These are phyloP conservation scores for Pipa parva DNA, from an alignment of 2,113 vertebrate species.

Conservation along the genomic window DNA sequence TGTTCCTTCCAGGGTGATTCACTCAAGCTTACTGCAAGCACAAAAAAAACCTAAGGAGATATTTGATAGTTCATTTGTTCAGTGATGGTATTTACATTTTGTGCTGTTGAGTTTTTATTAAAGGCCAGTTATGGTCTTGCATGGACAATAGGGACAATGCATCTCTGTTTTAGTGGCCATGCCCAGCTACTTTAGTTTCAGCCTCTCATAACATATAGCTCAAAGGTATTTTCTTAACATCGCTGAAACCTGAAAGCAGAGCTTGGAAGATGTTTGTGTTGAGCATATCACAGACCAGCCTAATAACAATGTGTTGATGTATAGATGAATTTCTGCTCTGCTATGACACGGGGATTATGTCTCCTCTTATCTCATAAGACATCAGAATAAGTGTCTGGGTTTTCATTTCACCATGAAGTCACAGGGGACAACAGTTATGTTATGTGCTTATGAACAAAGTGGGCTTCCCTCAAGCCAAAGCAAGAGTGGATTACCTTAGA, in stretches of 20 bases:
- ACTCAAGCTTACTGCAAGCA: conserved; percentile 50
- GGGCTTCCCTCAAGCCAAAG: conserved; percentile 72
- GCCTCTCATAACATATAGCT: conserved; percentile 71
- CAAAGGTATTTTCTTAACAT: conserved; percentile 74
- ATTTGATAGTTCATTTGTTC: conserved; percentile 64
- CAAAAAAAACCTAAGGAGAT: conserved; percentile 55
- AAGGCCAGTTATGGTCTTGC: conserved; percentile 65
- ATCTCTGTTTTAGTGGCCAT: conserved; percentile 70
- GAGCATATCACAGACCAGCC: conserved; percentile 63
- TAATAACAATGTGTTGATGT: conserved; percentile 91
- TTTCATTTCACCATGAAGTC: conserved; percentile 78
- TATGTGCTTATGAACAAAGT: conserved; percentile 73
- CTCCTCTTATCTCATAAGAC: conserved; percentile 82
- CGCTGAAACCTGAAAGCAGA: conserved; percentile 58
- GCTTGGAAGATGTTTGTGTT: conserved; percentile 64
- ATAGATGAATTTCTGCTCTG: conserved; percentile 82
- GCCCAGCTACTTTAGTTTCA: conserved; percentile 79
- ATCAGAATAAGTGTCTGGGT: conserved; percentile 83
- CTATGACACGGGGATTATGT: conserved; percentile 77
- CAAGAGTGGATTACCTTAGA: conserved; percentile 87
- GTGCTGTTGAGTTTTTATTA: conserved; percentile 63
- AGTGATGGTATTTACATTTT: conserved; percentile 60
- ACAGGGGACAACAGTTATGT: conserved; percentile 67
- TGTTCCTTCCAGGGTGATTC: conserved; percentile 57
- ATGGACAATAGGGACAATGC: conserved; percentile 68